Base-by-base conservation (phyloP, 2,797 vertebrate genomes). In the Yasuhikotakia modesta region DNA sequence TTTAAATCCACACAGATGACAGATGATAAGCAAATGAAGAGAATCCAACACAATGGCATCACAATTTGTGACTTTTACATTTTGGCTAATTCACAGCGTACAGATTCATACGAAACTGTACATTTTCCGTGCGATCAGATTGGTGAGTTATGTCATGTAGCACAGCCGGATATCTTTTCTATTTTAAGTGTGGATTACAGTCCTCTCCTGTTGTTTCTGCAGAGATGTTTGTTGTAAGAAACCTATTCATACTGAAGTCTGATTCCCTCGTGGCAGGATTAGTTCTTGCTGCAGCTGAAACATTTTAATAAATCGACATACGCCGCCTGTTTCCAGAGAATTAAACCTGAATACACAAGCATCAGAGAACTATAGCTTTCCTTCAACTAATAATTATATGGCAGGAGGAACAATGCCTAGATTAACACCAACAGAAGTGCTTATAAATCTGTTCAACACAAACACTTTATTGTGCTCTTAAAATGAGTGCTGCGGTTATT, bases 91-190 rank as follows among this genome's bases (percentile, higher is more conserved):
- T 35, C 5, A 6, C 35, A 35, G 5, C 35, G 5, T 35, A 35
- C 35, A 35, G 35, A 35, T 3, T 35, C 35, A 35, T 35, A 35
- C 8, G 35, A 35, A 35, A 35, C 8, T 35, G 5, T 35, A 35
- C 2, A 5, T 32, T 32, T 32, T 32, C 30, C 30, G 5, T 32
- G 30, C 30, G 30, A 32, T 2, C 30, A 32, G 30, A 5, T 5
- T 32, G 30, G 30, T 32, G 2, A 32, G 30, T 5, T 5, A 32
- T 32, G 5, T 32, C 30, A 5, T 5, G 2, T 32, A 5, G 5
- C 65, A 12, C 79, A 45, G 45, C 55, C 39, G 64, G 53, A 80
- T 45, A 21, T 45, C 12, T 80, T 39, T 68, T 43, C 60, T 60
- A 69, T 39, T 58, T 66, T 35, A 48, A 43, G 19, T 43, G 17